Base-by-base conservation (phyloP, 2,113 vertebrate genomes). In the Mormyrus lacerda region DNA sequence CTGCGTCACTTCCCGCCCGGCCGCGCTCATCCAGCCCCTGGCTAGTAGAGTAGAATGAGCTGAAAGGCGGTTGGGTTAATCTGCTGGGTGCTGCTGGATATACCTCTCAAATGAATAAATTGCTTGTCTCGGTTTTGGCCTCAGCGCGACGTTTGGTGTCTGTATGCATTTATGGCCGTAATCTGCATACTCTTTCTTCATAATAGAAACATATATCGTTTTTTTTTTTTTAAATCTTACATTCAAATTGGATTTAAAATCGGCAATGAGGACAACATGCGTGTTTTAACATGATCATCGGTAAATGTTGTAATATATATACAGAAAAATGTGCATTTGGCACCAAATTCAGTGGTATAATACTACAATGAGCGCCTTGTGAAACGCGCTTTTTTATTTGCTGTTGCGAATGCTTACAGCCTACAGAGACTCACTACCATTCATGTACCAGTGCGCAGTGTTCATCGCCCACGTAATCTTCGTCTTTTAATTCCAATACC, bases 1-100 rank as follows among this genome's bases (percentile, higher is more conserved):
- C 39, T 90, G 76, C 89, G 89, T 90, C 89, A 90, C 89, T 90
- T 90, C 89, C 89, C 82, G 89, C 82, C 6, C 11, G 51, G 61
- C 11, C 1, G 6, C 31, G 35, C 35, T 79, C 31, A 19, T 39
- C 17, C 73, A 42, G 73, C 31, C 31, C 73, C 73, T 6, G 31
- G 73, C 13, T 76, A 19, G 13, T 39, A 39, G 4, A 0, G 3
- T 76, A 76, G 69, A 6, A 76, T 35, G 15, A 76, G 19, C 27
- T 5, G 69, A 76, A 76, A 79, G 73, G 73, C 73, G 73, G 13
- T 15, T 19, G 35, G 4, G 2, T 6, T 79, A 39, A 79, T 79
- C 35, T 79, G 73, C 2, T 79, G 73, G 73, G 1, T 19, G 35
- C 73, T 79, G 35, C 13, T 76, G 6, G 10, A 76, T 76, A 39